Evolutionary conservation across 2,888 invertebrate genomes (phyloP), one percentile per base, ranked within the genome.

Genomic region (Helleia helle): DNA sequence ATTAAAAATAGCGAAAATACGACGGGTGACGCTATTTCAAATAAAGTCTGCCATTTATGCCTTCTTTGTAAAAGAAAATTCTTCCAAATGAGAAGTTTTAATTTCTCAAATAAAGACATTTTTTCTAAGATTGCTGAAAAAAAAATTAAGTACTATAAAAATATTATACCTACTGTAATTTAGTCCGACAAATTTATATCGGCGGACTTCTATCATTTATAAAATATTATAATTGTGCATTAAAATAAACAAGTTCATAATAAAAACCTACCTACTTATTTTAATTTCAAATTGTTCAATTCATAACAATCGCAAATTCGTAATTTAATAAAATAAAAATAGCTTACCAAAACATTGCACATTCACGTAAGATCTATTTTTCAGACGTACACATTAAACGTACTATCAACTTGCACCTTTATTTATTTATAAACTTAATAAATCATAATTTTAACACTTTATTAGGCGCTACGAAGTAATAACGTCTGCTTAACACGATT

Each of bases 61-160:
- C 93, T 85, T 70, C 87, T 90, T 77, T 94, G 93, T 6, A 94
- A 80, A 7, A 91, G 69, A 81, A 90, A 91, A 67, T 95, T 95
- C 70, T 95, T 95, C 94, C 94, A 95, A 54, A 93, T 76, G 7
- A 95, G 84, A 36, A 95, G 86, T 46, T 86, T 72, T 61, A 94
- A 88, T 67, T 91, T 90, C 46, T 87, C 72, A 71, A 67, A 86
- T 17, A 68, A 59, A 43, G 74, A 65, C 83, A 83, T 83, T 50
- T 47, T 70, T 22, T 34, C 43, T 42, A 43, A 36, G 43, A 2
- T 22, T 6, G 22, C 22, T 22, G 22, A 36, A 36, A 36, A 13
- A 14, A 39, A 14, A 5, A 28, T 6, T 8, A 1, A 15, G n/a
- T n/a, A n/a, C n/a, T 15, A 37, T 7, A 11, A 27, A 37, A 36